phyloP scores from a whole-genome alignment of 53 echinoderm and acorn worm genomes.

The Arbacia lixula region DNA sequence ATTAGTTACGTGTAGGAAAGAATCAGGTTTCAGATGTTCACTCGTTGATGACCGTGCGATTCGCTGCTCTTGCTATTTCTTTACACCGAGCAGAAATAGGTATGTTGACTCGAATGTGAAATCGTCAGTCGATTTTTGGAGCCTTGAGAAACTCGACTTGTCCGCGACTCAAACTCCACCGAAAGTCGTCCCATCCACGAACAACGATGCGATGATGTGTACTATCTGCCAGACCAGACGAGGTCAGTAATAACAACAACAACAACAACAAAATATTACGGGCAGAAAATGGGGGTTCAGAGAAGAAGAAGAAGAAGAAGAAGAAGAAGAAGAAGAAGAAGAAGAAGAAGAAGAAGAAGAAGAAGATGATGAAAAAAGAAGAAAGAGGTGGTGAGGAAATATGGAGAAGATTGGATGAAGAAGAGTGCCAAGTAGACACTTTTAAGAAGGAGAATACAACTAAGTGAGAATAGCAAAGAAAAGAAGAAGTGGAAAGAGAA shows the following conservation, averaged over 20 bases:
- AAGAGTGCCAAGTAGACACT: no score
- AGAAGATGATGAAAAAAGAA: neutral
- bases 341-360: neutral
- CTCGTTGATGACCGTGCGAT: no score
- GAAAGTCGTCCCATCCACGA: no score
- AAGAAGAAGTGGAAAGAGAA: no score
- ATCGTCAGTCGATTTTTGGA: neutral
- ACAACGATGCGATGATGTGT: no score
- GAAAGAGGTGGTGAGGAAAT: neutral
- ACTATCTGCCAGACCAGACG: slow-evolving; percentile 12
- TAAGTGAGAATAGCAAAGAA: no score
- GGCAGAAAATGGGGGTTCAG: neutral
- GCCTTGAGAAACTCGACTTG: slow-evolving; percentile 3
- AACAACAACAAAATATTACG: neutral
- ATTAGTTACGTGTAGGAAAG: no score
- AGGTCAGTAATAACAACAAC: neutral
- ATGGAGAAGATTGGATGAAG: neutral
- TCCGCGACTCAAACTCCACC: no score
- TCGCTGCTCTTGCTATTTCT: no score
- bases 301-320: neutral
- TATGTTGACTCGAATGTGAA: neutral
- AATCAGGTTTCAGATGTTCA: no score
- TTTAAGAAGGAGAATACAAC: no score
- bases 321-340: neutral
- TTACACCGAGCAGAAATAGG: no score